Percentiles rank a stretch among this genome's conserved stretches.
Evolutionary conservation across 2,797 vertebrate species (phyloP).

Genomic region (Tokudaia tokunoshimensis): DNA sequence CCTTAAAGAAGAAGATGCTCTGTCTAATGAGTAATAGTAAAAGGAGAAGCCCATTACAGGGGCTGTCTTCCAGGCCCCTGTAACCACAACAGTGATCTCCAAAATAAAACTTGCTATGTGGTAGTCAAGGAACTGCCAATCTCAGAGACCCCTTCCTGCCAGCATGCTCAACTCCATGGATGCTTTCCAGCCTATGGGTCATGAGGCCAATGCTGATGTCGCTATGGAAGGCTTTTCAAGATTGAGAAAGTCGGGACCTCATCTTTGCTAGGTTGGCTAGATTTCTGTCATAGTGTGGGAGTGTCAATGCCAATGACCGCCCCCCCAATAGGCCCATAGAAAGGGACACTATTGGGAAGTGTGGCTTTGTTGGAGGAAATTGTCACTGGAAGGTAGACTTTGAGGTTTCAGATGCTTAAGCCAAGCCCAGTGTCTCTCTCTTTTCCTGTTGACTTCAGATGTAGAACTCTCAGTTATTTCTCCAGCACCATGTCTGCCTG

Average conservation of each 20-base stretch:
- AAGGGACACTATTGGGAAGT: background rate
- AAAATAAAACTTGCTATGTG: background rate
- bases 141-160: background rate
- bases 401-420: background rate
- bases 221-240: no score
- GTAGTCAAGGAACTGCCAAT: background rate
- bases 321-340: background rate
- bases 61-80: background rate
- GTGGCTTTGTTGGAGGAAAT: background rate
- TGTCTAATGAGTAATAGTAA: background rate
- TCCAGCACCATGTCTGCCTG: background rate
- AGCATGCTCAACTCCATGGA: no score
- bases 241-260: background rate
- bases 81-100: background rate
- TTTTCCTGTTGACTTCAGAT: background rate
- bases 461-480: background rate
- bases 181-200: background rate
- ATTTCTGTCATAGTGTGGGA: background rate
- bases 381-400: background rate
- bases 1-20: background rate
- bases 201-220: background rate
- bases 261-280: background rate
- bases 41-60: background rate
- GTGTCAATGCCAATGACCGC: background rate
- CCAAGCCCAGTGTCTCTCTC: background rate